These are phyloP conservation scores for Octonoba sinensis DNA, from an alignment of 2,888 invertebrate genomes.

Conservation along the genomic window DNA sequence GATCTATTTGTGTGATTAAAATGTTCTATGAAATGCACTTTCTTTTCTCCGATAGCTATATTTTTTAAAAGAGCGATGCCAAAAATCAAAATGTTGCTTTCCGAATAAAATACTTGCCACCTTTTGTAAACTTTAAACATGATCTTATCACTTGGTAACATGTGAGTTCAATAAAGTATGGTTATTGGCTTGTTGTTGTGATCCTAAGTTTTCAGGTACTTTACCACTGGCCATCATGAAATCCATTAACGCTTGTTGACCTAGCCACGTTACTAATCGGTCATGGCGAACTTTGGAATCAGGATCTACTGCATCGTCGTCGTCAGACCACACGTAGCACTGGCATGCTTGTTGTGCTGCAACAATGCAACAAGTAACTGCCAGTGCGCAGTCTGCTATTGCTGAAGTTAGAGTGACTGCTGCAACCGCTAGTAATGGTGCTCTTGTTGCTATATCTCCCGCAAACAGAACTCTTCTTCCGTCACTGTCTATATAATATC, in stretches of 20 bases:
- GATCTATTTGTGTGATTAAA: too few species aligned
- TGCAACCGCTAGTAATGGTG: conserved; percentile 70
- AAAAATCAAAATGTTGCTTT: too few species aligned
- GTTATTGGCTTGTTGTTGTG: conserved; percentile 20
- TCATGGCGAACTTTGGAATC: conserved; percentile 67
- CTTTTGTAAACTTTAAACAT: too few species aligned
- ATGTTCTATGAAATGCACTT: too few species aligned
- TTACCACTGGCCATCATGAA: conserved; percentile 58
- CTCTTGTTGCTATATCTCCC: conserved; percentile 65
- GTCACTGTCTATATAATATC: conserved; percentile 72
- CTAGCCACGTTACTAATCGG: conserved; percentile 67
- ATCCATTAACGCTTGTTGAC: conserved; percentile 66
- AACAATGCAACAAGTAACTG: conserved; percentile 67
- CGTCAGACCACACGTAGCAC: conserved; percentile 56
- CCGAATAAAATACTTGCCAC: too few species aligned
- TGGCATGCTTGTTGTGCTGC: conserved; percentile 67
- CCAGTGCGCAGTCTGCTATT: conserved; percentile 68
- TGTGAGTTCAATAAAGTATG: conserved; percentile 8
- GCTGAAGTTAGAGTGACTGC: conserved; percentile 71
- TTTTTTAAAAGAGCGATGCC: too few species aligned
- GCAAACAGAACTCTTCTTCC: conserved; percentile 66
- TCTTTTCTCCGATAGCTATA: too few species aligned
- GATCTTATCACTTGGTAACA: too few species aligned
- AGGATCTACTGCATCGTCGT: conserved; percentile 56
- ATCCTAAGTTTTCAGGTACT: conserved; percentile 37